A percentile compares a stretch with the other conserved stretches of the same genome.
phyloP scores from a whole-genome alignment of 2,113 vertebrate species.

The Rhipidura dahli region DNA sequence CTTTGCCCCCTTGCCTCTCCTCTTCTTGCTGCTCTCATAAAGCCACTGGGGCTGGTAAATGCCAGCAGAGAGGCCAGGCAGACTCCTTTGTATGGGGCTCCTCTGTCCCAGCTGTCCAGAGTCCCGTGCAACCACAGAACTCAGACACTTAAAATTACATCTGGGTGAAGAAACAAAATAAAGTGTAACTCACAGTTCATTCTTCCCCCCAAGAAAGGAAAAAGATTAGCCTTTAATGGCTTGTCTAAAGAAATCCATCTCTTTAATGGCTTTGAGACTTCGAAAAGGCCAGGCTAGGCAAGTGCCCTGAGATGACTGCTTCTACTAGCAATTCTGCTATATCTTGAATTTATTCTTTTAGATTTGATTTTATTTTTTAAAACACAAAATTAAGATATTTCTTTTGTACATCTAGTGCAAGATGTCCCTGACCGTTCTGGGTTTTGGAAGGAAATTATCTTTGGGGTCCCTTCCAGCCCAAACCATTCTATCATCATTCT shows the following conservation, averaged over 20 bases:
- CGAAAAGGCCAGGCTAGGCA: background rate
- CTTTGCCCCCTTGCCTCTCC: background rate
- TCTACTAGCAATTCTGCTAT: background rate
- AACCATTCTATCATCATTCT: background rate
- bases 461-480: background rate
- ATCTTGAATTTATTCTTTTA: background rate
- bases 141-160: conserved; percentile 27
- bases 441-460: background rate
- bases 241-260: background rate
- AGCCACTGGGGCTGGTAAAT: background rate
- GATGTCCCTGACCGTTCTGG: too few species aligned
- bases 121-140: background rate
- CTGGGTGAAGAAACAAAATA: background rate
- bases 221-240: background rate
- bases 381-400: background rate
- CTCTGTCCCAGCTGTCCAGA: background rate
- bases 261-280: background rate
- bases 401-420: background rate
- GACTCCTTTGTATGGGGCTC: background rate
- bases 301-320: background rate
- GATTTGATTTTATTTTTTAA: background rate
- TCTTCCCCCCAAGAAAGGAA: background rate
- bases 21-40: background rate
- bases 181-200: background rate
- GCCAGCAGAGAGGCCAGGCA: background rate